Conservation (phyloP, 2,797 vertebrate species). For the Propithecus deckenii region DNA sequence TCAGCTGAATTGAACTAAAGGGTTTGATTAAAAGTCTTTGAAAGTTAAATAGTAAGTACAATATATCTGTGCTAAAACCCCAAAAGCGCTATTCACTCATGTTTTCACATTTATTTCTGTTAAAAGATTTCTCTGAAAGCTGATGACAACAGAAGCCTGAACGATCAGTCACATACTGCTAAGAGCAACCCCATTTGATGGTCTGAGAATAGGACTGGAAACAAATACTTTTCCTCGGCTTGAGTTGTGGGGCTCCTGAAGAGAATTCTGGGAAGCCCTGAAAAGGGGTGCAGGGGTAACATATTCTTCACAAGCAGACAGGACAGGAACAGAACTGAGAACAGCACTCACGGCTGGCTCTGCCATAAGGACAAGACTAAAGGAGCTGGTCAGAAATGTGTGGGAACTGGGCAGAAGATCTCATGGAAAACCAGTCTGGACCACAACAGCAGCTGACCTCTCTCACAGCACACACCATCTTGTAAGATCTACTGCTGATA, state of each 20-base stretch:
- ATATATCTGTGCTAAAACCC: background rate
- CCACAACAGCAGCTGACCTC: background rate
- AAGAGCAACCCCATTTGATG: background rate
- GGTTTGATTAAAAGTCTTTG: background rate
- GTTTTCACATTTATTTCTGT: background rate
- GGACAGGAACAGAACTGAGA: background rate
- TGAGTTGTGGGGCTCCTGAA: background rate
- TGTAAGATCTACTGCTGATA: background rate
- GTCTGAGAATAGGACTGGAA: background rate
- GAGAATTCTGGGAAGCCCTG: background rate
- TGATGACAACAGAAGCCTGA: background rate
- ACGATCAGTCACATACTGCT: background rate
- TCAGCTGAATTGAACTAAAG: background rate
- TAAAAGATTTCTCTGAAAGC: slow-evolving; percentile 29
- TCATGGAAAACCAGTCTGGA: background rate
- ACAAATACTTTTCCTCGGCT: background rate
- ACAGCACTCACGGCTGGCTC: background rate
- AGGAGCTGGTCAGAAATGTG: background rate
- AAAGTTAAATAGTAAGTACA: background rate
- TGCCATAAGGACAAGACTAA: background rate
- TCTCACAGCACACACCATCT: background rate
- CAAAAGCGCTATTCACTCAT: background rate
- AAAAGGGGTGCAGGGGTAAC: background rate
- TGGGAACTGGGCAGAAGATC: background rate
- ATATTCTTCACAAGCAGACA: background rate